phyloP scores from a whole-genome alignment of 2,888 invertebrate species.

The Parthenolecanium corni region DNA sequence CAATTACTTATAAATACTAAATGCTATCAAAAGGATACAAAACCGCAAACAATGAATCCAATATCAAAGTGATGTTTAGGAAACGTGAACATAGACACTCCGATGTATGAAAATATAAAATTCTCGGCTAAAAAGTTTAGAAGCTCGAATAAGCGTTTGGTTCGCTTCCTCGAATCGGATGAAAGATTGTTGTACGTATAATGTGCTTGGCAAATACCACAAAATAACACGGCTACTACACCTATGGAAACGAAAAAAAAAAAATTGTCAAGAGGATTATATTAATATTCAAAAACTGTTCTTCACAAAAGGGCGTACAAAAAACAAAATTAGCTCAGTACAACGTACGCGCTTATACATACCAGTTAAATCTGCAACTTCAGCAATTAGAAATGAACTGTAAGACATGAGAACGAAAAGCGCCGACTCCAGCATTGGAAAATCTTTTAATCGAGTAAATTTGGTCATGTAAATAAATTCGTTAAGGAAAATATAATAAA shows the following conservation, averaged over 20 bases:
- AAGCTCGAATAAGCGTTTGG: constrained; percentile 85
- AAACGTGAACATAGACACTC: constrained; percentile 97
- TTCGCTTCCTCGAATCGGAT: constrained; percentile 68
- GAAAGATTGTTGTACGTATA: constrained; percentile 96
- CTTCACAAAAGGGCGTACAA: background rate
- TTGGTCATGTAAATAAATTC: constrained; percentile 62
- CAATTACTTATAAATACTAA: no score
- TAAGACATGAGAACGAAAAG: constrained; percentile 97
- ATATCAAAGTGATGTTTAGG: constrained; percentile 88
- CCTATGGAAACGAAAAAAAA: constrained; percentile 42
- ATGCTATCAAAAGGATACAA: constrained; percentile 70
- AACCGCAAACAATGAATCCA: constrained; percentile 81
- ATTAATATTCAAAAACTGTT: background rate
- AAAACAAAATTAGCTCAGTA: no score
- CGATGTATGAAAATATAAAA: constrained; percentile 97
- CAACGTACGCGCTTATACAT: no score
- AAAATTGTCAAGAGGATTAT: background rate
- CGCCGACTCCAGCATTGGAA: constrained; percentile 88
- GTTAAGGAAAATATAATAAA: constrained; percentile 27
- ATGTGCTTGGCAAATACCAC: constrained; percentile 98
- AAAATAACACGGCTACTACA: constrained; percentile 93
- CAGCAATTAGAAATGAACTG: constrained; percentile 91
- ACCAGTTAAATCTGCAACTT: constrained; percentile 93
- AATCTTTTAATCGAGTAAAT: constrained; percentile 86
- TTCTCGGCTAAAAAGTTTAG: constrained; percentile 94